A percentile compares a stretch with the other conserved stretches of the same genome.
These are phyloP conservation scores for Ridgeia piscesae DNA, from an alignment of 1,140 invertebrate species.

Conservation along the genomic window DNA sequence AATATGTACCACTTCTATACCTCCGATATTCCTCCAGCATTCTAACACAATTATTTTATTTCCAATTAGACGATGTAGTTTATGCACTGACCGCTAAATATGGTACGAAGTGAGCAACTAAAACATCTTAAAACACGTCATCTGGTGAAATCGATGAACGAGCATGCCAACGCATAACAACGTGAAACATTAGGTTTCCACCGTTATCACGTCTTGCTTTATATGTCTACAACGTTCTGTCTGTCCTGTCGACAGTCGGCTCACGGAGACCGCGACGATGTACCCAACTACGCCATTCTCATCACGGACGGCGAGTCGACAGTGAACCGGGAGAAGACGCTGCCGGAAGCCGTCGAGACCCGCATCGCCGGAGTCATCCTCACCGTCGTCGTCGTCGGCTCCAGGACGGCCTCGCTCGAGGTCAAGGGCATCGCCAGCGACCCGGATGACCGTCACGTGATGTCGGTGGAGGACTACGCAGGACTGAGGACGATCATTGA, in stretches of 20 bases:
- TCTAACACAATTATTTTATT: too few relatives aligned
- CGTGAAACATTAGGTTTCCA: too few relatives aligned
- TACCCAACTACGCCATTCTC: conserved; percentile 13
- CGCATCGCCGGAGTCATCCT: conserved; percentile 15
- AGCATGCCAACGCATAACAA: too few relatives aligned
- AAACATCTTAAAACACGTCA: too few relatives aligned
- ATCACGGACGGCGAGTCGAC: conserved; percentile 19
- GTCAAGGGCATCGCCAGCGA: conserved; percentile 24
- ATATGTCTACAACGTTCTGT: too few relatives aligned
- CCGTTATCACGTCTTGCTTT: too few relatives aligned
- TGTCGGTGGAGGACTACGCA: conserved; percentile 11
- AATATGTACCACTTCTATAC: too few relatives aligned
- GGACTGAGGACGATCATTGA: not conserved
- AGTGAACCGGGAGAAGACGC: not conserved
- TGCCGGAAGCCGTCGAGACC: conserved; percentile 15
- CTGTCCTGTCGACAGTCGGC: not conserved
- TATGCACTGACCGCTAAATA: too few relatives aligned
- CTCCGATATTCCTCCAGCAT: too few relatives aligned
- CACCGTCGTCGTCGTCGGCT: conserved; percentile 1
- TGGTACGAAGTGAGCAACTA: too few relatives aligned
- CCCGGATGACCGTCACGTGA: conserved; percentile 16
- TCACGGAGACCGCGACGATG: conserved; percentile 12
- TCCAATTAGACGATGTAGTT: too few relatives aligned
- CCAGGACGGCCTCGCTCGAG: conserved; percentile 1
- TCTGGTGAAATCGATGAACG: too few relatives aligned